A percentile compares a stretch with the other conserved stretches of the same genome.
phyloP scores from a whole-genome alignment of 2,113 vertebrate species.

The Platysternon megacephalum region DNA sequence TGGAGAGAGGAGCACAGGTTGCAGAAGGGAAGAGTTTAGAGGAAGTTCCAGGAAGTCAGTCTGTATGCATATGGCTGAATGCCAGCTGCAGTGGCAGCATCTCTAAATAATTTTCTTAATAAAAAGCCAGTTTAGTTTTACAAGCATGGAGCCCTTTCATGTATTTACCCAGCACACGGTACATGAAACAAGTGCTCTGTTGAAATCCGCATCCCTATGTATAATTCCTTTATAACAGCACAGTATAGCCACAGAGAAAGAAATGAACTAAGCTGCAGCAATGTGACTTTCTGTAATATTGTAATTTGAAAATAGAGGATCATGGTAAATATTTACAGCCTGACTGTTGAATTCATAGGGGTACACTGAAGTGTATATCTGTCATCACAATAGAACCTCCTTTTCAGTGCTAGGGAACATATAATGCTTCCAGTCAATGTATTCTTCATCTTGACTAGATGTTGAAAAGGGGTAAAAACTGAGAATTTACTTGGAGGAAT shows the following conservation, averaged over 20 bases:
- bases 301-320: not conserved
- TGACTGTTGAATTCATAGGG: too few species aligned
- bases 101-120: not conserved
- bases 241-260: not conserved
- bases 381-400: rapidly evolving
- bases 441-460: not conserved
- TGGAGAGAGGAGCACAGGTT: not conserved
- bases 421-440: rapidly evolving
- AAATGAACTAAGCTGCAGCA: not conserved
- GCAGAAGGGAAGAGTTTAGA: not conserved
- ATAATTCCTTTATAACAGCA: not conserved
- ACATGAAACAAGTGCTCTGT: not conserved
- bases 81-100: not conserved
- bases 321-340: not conserved
- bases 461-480: not conserved
- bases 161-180: not conserved
- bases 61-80: not conserved
- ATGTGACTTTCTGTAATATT: not conserved
- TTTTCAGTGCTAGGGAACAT: rapidly evolving
- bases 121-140: not conserved
- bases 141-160: not conserved
- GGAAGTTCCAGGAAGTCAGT: not conserved
- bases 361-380: rapidly evolving
- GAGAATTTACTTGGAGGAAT: not conserved
- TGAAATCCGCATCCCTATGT: not conserved